Evolutionary conservation across 2,113 vertebrate genomes (phyloP).

Genomic region (Eupsittula cactorum): DNA sequence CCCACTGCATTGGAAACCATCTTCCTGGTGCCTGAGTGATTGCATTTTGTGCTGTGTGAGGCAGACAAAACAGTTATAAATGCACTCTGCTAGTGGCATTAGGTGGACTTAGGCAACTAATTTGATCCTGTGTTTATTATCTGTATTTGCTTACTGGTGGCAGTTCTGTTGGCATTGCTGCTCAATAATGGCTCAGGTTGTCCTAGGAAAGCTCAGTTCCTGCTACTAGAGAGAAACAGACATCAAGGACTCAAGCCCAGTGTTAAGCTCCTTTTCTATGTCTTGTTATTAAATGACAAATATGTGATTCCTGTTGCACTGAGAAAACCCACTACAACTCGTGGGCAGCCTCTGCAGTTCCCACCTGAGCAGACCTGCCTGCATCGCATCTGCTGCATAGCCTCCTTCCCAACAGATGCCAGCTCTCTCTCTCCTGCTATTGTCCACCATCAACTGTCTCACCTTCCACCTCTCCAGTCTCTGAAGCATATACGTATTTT

Average conservation of each 20-base stretch:
- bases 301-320: background rate
- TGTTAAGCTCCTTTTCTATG: background rate
- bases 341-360: background rate
- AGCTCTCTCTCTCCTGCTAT: background rate
- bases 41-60: background rate
- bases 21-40: background rate
- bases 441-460: background rate
- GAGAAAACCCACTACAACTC: background rate
- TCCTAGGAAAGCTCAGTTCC: background rate
- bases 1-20: background rate
- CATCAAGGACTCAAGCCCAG: background rate
- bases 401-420: background rate
- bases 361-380: background rate
- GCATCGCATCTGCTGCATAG: background rate
- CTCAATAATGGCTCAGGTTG: background rate
- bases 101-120: background rate
- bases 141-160: background rate
- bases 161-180: background rate
- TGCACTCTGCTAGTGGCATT: background rate
- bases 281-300: background rate
- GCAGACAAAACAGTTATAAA: background rate
- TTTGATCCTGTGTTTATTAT: background rate
- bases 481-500: background rate
- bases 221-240: background rate
- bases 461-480: background rate